A percentile compares a stretch with the other conserved stretches of the same genome.
Evolutionary conservation across 2,113 vertebrate genomes (phyloP).

Genomic region (Arvicanthis niloticus): DNA sequence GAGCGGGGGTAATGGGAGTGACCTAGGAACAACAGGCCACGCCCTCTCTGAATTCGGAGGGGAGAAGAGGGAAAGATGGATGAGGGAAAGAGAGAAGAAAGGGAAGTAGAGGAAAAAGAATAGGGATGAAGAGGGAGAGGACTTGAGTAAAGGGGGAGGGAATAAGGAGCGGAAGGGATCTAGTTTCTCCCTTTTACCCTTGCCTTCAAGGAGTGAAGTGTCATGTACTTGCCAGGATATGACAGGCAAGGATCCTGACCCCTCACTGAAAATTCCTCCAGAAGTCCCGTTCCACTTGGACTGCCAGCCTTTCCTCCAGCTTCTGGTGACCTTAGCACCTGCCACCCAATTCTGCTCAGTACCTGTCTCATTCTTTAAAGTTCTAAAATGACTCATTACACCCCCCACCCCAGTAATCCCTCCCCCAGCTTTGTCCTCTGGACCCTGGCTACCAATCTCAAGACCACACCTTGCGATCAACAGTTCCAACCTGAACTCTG

Average conservation of each 20-base stretch:
- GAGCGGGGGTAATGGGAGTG: background rate
- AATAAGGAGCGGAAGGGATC: fast-evolving
- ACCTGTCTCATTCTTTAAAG: background rate
- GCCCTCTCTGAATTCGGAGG: background rate
- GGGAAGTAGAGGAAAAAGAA: no score
- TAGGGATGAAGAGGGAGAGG: fast-evolving
- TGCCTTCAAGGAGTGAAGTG: background rate
- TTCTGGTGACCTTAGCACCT: background rate
- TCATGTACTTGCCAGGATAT: background rate
- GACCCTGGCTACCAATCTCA: background rate
- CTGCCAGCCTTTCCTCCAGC: background rate
- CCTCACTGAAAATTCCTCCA: background rate
- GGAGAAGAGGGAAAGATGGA: no score
- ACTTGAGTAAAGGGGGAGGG: fast-evolving
- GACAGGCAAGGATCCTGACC: background rate
- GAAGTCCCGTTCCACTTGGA: background rate
- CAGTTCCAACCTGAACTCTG: background rate
- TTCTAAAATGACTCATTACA: background rate
- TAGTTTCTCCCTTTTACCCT: background rate
- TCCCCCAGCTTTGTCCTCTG: background rate
- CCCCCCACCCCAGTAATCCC: background rate
- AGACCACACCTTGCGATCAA: background rate
- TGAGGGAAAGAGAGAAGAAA: no score
- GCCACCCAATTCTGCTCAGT: background rate
- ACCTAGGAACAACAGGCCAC: background rate